Evolutionary conservation across 92 coral and sea anemone species (phyloP).

Genomic region (Ricordea florida): DNA sequence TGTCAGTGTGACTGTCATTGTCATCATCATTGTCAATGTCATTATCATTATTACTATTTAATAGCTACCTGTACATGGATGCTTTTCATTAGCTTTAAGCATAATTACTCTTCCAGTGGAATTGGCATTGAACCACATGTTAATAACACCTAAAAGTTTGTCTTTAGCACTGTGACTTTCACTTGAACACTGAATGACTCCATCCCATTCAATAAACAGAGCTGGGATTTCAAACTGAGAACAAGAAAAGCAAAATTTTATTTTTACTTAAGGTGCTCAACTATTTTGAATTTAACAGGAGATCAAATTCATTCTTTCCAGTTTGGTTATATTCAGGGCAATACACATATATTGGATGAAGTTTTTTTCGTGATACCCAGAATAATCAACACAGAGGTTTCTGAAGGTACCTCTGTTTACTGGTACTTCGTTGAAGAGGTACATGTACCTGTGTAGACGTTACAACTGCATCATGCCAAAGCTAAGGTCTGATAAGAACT

Average conservation of each 20-base stretch:
- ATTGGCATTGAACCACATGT: constrained; percentile 57
- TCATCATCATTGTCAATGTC: background rate
- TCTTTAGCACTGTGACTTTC: background rate
- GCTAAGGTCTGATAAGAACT: no score
- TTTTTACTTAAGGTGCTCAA: background rate
- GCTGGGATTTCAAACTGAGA: constrained; percentile 68
- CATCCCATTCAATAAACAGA: constrained; percentile 65
- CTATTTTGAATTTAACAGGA: no score
- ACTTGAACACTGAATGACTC: constrained; percentile 15
- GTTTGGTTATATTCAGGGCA: no score
- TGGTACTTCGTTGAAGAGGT: no score
- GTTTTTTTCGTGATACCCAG: no score
- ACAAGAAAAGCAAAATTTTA: background rate
- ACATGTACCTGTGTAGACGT: no score
- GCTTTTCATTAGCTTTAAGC: constrained; percentile 30
- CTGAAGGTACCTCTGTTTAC: no score
- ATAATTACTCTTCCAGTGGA: constrained; percentile 64
- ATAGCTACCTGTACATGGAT: constrained; percentile 20
- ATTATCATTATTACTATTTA: background rate
- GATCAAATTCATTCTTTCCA: no score
- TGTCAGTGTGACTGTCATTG: no score
- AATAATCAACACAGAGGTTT: no score
- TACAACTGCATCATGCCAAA: no score
- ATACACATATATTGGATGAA: no score
- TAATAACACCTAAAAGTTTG: constrained; percentile 6